These are phyloP conservation scores for Rhingia campestris DNA, from an alignment of 2,888 invertebrate species.

Conservation along the genomic window DNA sequence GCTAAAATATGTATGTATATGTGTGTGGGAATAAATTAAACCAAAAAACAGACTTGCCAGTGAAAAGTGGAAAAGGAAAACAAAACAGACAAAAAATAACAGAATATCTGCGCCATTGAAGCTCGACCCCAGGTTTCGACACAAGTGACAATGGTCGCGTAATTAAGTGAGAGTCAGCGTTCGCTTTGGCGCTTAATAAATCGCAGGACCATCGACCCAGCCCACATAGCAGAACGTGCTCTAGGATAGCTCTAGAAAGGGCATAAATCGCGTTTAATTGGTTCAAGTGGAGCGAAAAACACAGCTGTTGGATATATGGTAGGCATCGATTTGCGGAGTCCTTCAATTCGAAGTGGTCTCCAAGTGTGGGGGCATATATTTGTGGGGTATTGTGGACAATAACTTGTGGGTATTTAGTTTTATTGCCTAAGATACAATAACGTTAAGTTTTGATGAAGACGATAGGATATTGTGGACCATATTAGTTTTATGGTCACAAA, in stretches of 20 bases:
- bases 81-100: slow-evolving; percentile 8
- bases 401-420: slow-evolving; percentile 44
- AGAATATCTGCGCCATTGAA: slow-evolving; percentile 15
- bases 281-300: slow-evolving; percentile 39
- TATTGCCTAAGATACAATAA: slow-evolving; percentile 44
- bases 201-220: slow-evolving; percentile 13
- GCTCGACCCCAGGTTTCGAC: slow-evolving; percentile 41
- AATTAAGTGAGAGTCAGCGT: slow-evolving; percentile 72
- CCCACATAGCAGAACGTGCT: slow-evolving; percentile 17
- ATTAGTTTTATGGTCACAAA: slow-evolving; percentile 21
- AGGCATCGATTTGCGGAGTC: slow-evolving; percentile 58
- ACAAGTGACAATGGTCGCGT: slow-evolving; percentile 72
- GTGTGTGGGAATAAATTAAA: slow-evolving; percentile 49
- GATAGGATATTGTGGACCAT: slow-evolving; percentile 12
- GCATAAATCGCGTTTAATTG: slow-evolving; percentile 71
- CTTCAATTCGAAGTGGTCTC: slow-evolving; percentile 5
- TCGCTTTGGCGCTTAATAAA: slow-evolving; percentile 69
- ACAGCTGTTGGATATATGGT: slow-evolving; percentile 31
- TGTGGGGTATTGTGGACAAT: slow-evolving; percentile 20
- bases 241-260: slow-evolving; percentile 17
- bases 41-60: too few species aligned
- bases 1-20: slow-evolving; percentile 48
- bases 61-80: background rate
- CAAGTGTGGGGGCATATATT: background rate
- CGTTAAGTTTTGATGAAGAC: slow-evolving; percentile 40